phyloP scores from a whole-genome alignment of 2,797 vertebrate genomes.

The Brotula barbata region DNA sequence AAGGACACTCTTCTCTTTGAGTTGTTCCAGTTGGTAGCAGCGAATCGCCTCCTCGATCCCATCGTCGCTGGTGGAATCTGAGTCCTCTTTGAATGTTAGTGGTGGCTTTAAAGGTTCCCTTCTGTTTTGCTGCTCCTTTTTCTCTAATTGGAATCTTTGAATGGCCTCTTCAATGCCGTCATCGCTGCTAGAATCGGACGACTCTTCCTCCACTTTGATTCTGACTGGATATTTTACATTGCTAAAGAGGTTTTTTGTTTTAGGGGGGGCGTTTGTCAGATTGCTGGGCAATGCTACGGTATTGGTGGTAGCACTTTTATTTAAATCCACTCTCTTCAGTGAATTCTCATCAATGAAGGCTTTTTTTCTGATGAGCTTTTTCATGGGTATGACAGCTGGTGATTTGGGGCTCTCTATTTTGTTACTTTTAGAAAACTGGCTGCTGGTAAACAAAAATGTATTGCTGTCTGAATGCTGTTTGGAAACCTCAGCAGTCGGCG shows the following conservation, averaged over 20 bases:
- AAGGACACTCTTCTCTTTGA: slow-evolving; percentile 69
- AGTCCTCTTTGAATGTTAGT: slow-evolving; percentile 57
- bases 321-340: slow-evolving; percentile 53
- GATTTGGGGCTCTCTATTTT: slow-evolving; percentile 47
- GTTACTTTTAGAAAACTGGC: slow-evolving; percentile 63
- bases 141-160: slow-evolving; percentile 89
- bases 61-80: slow-evolving; percentile 92
- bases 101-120: slow-evolving; percentile 34
- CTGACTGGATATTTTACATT: slow-evolving; percentile 39
- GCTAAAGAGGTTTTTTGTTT: slow-evolving; percentile 38
- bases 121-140: slow-evolving; percentile 70
- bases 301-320: slow-evolving; percentile 44
- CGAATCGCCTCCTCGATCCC: slow-evolving; percentile 97
- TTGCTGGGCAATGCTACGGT: slow-evolving; percentile 37
- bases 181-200: slow-evolving; percentile 89
- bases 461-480: slow-evolving; percentile 65
- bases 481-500: slow-evolving; percentile 53
- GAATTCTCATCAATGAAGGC: slow-evolving; percentile 54
- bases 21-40: slow-evolving; percentile 89
- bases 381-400: slow-evolving; percentile 51
- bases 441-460: slow-evolving; percentile 63
- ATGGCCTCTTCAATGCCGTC: slow-evolving; percentile 98
- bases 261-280: slow-evolving; percentile 44
- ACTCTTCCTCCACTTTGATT: slow-evolving; percentile 59
- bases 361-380: slow-evolving; percentile 75